Evolutionary conservation across 2,888 invertebrate genomes (phyloP), one percentile per base, ranked within the genome.

Genomic region (Cosmopolites sordidus): DNA sequence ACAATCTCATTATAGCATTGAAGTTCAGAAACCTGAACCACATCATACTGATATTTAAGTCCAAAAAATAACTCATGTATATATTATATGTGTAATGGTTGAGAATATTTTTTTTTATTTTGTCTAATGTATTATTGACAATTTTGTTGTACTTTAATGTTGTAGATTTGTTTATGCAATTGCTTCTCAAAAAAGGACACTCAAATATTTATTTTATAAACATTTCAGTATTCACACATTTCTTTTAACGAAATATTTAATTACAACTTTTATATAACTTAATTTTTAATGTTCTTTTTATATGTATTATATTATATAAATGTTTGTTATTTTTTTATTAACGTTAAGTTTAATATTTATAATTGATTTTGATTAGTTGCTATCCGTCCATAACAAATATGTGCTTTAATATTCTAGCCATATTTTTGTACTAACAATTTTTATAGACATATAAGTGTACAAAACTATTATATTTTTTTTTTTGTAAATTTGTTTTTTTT

Each of bases 21-120:
- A 84, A 56, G 83, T 83, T 58, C 78, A 82, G 51, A 84, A 85
- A 69, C 72, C 78, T 39, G 80, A 81, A 5, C 51, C 87, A 83
- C 58, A 62, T 48, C 70, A 68, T 49, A 88, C 88, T 16, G 87
- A 87, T 66, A 89, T 89, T 65, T 89, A 66, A 59, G 0, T 96
- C 82, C 73, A 94, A 96, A 22, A 5, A n/a, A n/a, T n/a, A n/a
- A 22, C 22, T 22, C 22, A 22, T 3, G 3, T 22, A 8, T 22
- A 22, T 5, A 22, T 22, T 5, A 5, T 22, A 22, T 22, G 22
- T 5, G 22, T 22, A 22, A 22, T 5, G 8, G 22, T 22, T 22
- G 22, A 3, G n/a, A 22, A 8, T 22, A 22, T 22, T 22, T 22
- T 22, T 22, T 8, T 22, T 22, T 22, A 5, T 22, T 8, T 8